Evolutionary conservation across 2,888 invertebrate genomes (phyloP), one percentile per base, ranked within the genome.

Genomic region (Tinea semifulvella): DNA sequence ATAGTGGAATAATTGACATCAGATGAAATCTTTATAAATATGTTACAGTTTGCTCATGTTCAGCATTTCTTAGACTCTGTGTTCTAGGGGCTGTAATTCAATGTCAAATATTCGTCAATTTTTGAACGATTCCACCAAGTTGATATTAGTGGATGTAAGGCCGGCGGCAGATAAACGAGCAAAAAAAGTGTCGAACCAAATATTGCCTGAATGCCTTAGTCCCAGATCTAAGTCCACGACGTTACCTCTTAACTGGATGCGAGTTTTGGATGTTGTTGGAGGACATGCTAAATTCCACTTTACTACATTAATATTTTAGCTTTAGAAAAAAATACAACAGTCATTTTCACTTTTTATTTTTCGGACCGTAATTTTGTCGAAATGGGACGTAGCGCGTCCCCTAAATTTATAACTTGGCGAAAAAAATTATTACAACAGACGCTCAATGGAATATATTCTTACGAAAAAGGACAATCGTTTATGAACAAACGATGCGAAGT

Each of bases 291-390:
- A 36, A 36, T 36, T 18, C 18, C 18, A 36, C 36, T 18, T 36
- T 36, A 36, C 3, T 18, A 35, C 35, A 35, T 36, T 36, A 36
- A 36, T 18, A 18, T 36, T 36, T 36, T 36, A 36, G 36, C 3
- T 18, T 11, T 18, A 14, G 13, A 36, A n/a, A 36, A 36, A 17
- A 36, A 36, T 36, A 36, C 10, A 36, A 36, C 11, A n/a, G 2
- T 6, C 2, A 16, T 35, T 35, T 35, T 16, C 10, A 13, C 6
- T 22, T 5, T 22, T 22, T 35, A 35, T 35, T 35, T 11, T 36
- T 36, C 10, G 2, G 10, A 7, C 3, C 13, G 31, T 31, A n/a
- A 31, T 31, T 31, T 31, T 31, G 13, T 31, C 3, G 5, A n/a
- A 31, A 31, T 13, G n/a, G n/a, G 22, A 22, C 5, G n/a, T n/a